phyloP scores from a whole-genome alignment of 2,797 vertebrate genomes.

The Kryptolebias ocellatus region DNA sequence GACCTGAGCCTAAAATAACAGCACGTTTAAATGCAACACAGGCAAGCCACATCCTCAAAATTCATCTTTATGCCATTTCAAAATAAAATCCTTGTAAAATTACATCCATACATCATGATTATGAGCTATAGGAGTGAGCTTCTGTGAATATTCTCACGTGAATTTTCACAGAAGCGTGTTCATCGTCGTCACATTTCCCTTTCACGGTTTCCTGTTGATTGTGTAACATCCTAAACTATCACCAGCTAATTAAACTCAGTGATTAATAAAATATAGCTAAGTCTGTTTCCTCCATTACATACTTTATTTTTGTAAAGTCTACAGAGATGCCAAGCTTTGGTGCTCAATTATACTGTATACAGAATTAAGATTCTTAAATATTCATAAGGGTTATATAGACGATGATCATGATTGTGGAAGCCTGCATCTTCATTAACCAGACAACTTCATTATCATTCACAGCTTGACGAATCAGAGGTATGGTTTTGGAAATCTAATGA shows the following conservation, averaged over 20 bases:
- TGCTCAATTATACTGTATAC: conserved; percentile 77
- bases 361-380: conserved; percentile 80
- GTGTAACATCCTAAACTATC: conserved; percentile 73
- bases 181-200: conserved; percentile 49
- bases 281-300: conserved; percentile 75
- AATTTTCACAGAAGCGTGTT: conserved; percentile 62
- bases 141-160: conserved; percentile 48
- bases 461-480: conserved; percentile 80
- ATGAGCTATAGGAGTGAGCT: conserved; percentile 44
- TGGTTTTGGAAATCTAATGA: conserved; percentile 79
- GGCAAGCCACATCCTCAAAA: conserved; percentile 3
- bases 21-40: conserved; percentile 4
- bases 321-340: conserved; percentile 74
- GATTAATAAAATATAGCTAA: conserved; percentile 77
- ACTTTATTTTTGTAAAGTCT: conserved; percentile 77
- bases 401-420: conserved; percentile 78
- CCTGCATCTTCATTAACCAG: conserved; percentile 78
- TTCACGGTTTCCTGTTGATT: conserved; percentile 61
- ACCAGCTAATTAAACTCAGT: conserved; percentile 80
- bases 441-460: conserved; percentile 83
- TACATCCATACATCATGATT: conserved; percentile 6
- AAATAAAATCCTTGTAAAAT: conserved; percentile 28
- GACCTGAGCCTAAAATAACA: background rate
- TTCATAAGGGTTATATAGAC: conserved; percentile 80
- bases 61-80: background rate